phyloP scores from a whole-genome alignment of 2,888 invertebrate species.

The Phengaris alcon region DNA sequence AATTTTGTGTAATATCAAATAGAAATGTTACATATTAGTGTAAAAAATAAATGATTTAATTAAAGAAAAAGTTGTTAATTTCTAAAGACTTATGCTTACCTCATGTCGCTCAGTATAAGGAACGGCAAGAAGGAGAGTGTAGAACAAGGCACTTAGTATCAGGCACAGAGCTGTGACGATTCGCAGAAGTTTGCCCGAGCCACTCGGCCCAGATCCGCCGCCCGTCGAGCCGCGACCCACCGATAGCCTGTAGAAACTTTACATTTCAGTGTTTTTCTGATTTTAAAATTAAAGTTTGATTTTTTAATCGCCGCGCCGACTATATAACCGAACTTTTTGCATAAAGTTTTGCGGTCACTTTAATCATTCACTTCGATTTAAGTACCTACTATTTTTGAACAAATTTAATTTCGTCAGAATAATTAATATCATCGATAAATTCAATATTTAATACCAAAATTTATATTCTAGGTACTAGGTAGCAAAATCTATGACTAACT shows the following conservation, averaged over 20 bases:
- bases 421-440: no score
- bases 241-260: constrained; percentile 54
- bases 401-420: no score
- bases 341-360: not conserved
- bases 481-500: not conserved
- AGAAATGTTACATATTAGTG: no score
- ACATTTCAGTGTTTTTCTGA: not conserved
- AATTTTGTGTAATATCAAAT: no score
- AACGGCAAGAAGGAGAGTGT: constrained; percentile 82
- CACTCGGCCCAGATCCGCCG: constrained; percentile 65
- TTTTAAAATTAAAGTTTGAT: not conserved
- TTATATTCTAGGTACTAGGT: not conserved
- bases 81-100: constrained; percentile 45
- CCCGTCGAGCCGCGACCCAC: constrained; percentile 75
- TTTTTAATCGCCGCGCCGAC: not conserved
- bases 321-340: not conserved
- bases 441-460: no score
- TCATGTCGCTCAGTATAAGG: constrained; percentile 82
- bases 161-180: constrained; percentile 84
- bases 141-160: constrained; percentile 83
- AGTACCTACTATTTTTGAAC: no score
- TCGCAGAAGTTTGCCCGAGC: constrained; percentile 82
- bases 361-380: not conserved
- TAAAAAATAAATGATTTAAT: no score
- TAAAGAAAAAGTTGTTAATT: no score